A percentile compares a stretch with the other conserved stretches of the same genome.
Evolutionary conservation across 2,113 vertebrate genomes (phyloP).

Genomic region (Chionis minor): DNA sequence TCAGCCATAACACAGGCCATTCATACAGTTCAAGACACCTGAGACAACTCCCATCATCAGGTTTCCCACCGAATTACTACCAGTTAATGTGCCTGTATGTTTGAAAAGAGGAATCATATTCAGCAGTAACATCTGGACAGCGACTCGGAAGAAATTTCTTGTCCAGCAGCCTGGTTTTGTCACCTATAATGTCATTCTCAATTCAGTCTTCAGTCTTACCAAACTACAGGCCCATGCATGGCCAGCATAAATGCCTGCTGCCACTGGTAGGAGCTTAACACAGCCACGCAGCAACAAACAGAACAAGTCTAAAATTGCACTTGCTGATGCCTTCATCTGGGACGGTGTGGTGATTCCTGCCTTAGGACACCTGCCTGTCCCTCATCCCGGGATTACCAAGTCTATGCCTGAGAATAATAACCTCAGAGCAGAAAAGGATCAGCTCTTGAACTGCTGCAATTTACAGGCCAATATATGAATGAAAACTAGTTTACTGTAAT

Average conservation of each 20-base stretch:
- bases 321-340: not conserved
- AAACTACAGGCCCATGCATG: not conserved
- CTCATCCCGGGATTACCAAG: not conserved
- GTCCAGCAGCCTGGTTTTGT: slow-evolving; percentile 2
- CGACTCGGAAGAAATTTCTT: slow-evolving; percentile 18
- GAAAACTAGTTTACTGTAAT: not conserved
- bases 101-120: slow-evolving; percentile 26
- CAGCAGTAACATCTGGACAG: slow-evolving; percentile 27
- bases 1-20: not conserved
- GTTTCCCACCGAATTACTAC: slow-evolving; percentile 29
- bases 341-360: not conserved
- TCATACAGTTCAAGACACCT: not conserved
- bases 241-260: not conserved
- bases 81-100: slow-evolving; percentile 6
- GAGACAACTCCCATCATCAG: not conserved
- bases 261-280: not conserved
- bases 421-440: not conserved
- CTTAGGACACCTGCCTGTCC: not conserved
- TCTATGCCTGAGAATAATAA: not conserved
- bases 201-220: not conserved
- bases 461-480: not conserved
- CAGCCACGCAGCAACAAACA: not conserved
- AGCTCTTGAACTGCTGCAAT: not conserved
- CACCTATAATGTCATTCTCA: slow-evolving; percentile 30
- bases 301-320: not conserved